Conservation (phyloP, 2,888 invertebrate genomes). For the Osedax fenrisi region DNA sequence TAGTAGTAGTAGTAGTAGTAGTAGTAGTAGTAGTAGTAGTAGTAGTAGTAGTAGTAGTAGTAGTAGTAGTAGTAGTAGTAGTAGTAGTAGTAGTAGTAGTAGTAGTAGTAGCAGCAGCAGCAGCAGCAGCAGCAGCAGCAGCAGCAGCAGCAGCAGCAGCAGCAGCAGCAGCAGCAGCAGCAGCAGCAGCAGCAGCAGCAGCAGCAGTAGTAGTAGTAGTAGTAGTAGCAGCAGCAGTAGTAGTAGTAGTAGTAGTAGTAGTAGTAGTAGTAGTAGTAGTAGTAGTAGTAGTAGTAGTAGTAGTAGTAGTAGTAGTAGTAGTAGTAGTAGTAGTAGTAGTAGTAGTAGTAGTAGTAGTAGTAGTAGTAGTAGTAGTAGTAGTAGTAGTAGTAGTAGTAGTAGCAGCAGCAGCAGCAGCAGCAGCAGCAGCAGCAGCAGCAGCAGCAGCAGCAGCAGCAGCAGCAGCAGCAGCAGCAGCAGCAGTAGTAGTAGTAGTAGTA, state of each 20-base stretch:
- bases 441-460: not conserved
- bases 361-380: not conserved
- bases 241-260: not conserved
- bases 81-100: not conserved
- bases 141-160: not conserved
- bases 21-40: not conserved
- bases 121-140: not conserved
- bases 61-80: not conserved
- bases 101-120: not conserved
- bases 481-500: not conserved
- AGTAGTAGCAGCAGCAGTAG: not conserved
- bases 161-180: constrained; percentile 1
- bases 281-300: not conserved
- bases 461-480: not conserved
- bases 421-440: not conserved
- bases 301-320: not conserved
- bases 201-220: not conserved
- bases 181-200: constrained; percentile 2
- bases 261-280: not conserved
- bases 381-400: not conserved
- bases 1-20: not conserved
- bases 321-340: not conserved
- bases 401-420: not conserved
- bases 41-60: not conserved
- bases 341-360: not conserved